These are phyloP conservation scores for Nanorana parkeri DNA, from an alignment of 2,113 vertebrate species.

Conservation along the genomic window DNA sequence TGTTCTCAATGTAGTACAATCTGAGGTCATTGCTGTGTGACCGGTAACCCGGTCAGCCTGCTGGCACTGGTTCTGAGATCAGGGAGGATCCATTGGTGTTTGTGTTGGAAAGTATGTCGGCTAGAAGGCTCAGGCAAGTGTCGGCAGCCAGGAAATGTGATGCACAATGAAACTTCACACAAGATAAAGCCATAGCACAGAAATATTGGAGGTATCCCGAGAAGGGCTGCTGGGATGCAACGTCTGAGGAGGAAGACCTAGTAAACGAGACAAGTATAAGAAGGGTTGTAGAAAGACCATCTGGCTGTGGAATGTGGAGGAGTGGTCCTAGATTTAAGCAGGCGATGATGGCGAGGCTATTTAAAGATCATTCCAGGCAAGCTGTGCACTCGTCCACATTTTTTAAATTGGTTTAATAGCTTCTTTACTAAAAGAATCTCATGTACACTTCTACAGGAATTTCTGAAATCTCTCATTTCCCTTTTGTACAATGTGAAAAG, in stretches of 20 bases:
- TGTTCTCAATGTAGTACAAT: not conserved
- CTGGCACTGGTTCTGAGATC: not conserved
- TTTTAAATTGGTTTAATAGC: slow-evolving; percentile 44
- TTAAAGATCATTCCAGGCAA: slow-evolving; percentile 49
- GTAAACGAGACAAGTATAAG: slow-evolving; percentile 6
- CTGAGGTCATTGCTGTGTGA: slow-evolving; percentile 3
- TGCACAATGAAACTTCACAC: slow-evolving; percentile 8
- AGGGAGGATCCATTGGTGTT: not conserved
- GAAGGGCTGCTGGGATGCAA: not conserved
- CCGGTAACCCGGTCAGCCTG: slow-evolving; percentile 3
- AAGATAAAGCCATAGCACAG: not conserved
- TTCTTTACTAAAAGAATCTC: slow-evolving; percentile 16
- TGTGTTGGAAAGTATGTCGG: not conserved
- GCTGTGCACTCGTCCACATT: slow-evolving; percentile 45
- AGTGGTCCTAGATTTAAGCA: slow-evolving; percentile 49
- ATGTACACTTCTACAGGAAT: not conserved
- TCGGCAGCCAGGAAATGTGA: not conserved
- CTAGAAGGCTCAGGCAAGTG: not conserved
- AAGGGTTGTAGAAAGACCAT: slow-evolving; percentile 47
- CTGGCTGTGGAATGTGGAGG: slow-evolving; percentile 52
- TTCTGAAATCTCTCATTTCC: not conserved
- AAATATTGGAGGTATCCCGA: slow-evolving; percentile 19
- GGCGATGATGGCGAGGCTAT: slow-evolving; percentile 54
- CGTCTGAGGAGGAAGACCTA: not conserved
- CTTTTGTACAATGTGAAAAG: not conserved